Base-by-base conservation (phyloP, 64 coral and sea anemone genomes). In the Actinia equina region DNA sequence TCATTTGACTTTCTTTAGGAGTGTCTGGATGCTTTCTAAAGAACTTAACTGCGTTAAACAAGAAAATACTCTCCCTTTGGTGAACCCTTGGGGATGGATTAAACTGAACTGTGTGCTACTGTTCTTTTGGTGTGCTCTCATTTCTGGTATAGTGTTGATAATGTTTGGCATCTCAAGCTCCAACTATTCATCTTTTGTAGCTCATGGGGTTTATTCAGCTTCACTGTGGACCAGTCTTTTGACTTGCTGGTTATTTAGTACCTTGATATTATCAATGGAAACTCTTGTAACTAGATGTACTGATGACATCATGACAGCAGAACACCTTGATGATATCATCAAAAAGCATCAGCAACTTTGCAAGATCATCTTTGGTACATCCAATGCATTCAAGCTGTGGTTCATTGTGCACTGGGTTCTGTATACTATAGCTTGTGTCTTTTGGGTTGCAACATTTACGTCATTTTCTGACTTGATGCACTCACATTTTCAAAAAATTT, bases 341-440 rank as follows among this genome's bases (percentile, higher is more conserved):
- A 86, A 46, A 44, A 74, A 87, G 20, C 88, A 94, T 53, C 85
- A 90, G 59, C 77, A 60, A 43, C 83, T 94, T 49, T 88, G 89
- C 44, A 62, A 84, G 67, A 88, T 80, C 30, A 82, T 94, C 37
- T 90, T 82, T 41, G 44, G 42, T 43, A 87, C 89, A 18, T 87
- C 93, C 15, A 85, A 70, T 54, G 55, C 84, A 25, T 77, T 94
- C 49, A 87, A 90, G 51, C 55, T 82, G 20, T 94, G 93, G 88
- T 94, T 94, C 87, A 65, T 94, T 37, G 71, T 79, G n/a, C 88
- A 94, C 54, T 94, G 88, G 93, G 83, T 87, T 41, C 17, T 83
- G 27, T 88, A 91, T 52, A 88, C 93, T 8, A 59, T 86, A 56
- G 82, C 82, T 43, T 69, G 89, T 51, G 93, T 95, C 13, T 54